Base-by-base conservation (phyloP, 1,140 invertebrate genomes). In the Battus philenor region DNA sequence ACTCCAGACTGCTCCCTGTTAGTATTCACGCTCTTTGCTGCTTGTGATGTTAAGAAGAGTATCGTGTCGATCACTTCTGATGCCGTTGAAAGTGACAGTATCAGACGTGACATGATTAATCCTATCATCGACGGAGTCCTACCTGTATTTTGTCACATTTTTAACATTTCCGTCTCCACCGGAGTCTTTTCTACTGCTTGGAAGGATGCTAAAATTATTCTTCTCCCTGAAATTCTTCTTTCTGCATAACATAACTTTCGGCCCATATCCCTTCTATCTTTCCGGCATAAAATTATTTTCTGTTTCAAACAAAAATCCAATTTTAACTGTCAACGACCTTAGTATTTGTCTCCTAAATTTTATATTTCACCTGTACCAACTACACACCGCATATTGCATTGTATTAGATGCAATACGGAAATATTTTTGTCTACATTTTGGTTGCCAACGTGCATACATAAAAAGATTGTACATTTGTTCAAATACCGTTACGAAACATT, bases 31-130 rank as follows among this genome's bases (percentile, higher is more conserved):
- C 27, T 8, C 12, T n/a, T 46, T 8, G 17, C 34, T 18, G 27
- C n/a, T 6, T 16, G 27, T 26, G 49, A 46, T 26, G 44, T 51
- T 33, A 30, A 41, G 10, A 46, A 41, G n/a, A 32, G 1, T 13
- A 30, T 51, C 1, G 1, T 33, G 5, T 31, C 33, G 7, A 31
- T 51, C 4, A n/a, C 34, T 0, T 46, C 43, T 2, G 41, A 41
- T 15, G 43, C 49, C 1, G 29, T 41, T 10, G 49, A 43, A 8
- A 9, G 18, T 26, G 49, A 51, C 15, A 12, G 27, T n/a, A 41
- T 51, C 10, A 26, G 49, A 10, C 34, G 34, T 27, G 18, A 32
- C 13, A 20, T 20, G 18, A 20, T 20, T 6, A 2, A 3, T 20
- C 18, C 18, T 3, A 20, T 3, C 18, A 2, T 20, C 6, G 18